These are phyloP conservation scores for Erethizon dorsatum DNA, from an alignment of 2,797 vertebrate species.

Conservation along the genomic window DNA sequence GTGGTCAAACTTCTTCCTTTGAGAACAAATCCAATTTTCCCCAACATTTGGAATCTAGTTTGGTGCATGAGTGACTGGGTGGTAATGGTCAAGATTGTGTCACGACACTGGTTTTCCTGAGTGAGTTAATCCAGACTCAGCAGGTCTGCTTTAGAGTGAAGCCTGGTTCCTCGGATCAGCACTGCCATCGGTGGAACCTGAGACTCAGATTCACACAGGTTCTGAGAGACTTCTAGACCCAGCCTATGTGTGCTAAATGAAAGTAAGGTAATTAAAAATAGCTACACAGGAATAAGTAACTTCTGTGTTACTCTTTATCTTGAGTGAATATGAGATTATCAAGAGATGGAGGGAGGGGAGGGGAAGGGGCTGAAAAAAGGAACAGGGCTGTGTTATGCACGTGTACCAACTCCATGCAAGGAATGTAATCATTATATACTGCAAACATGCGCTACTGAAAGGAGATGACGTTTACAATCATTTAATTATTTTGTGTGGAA, in stretches of 20 bases:
- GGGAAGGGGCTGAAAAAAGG: background rate
- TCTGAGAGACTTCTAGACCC: background rate
- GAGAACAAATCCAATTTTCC: background rate
- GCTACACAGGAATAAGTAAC: background rate
- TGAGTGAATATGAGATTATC: background rate
- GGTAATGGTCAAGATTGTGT: background rate
- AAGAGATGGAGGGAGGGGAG: background rate
- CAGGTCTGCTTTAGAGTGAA: background rate
- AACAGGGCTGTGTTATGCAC: background rate
- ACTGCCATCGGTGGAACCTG: background rate
- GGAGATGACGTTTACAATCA: background rate
- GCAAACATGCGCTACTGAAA: background rate
- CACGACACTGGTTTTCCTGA: background rate
- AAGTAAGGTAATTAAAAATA: constrained; percentile 38
- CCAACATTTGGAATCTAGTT: background rate
- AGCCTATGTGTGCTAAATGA: background rate
- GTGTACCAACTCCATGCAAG: background rate
- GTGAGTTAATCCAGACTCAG: background rate
- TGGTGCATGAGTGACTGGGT: background rate
- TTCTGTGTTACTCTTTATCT: background rate
- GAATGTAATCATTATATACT: background rate
- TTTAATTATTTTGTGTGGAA: constrained; percentile 27
- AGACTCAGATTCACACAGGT: background rate
- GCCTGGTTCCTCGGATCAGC: background rate
- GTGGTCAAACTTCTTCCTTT: background rate